A percentile compares a stretch with the other conserved stretches of the same genome.
These are phyloP conservation scores for rat (Rattus norvegicus) DNA, from an alignment of 2,113 vertebrate species.

Conservation along the genomic window GRCr8 NC_086032.1:80337501-80338000, in stretches of 20 bases:
- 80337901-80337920: background rate
- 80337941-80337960: background rate
- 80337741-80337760: background rate
- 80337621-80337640: too few species aligned
- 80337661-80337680: background rate
- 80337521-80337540: background rate
- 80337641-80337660: background rate
- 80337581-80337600: background rate
- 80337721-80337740: background rate
- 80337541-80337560: background rate
- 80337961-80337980: too few species aligned
- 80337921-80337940: background rate
- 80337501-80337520: background rate
- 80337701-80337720: accelerated
- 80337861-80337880: background rate
- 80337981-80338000: background rate
- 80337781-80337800: background rate
- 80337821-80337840: background rate
- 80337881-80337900: background rate
- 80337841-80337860: background rate
- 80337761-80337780: accelerated
- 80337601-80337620: too few species aligned
- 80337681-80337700: background rate
- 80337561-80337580: background rate
- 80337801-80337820: background rate